Evolutionary conservation across 2,888 invertebrate species (phyloP).

Genomic region (Trichogramma dendrolimi): DNA sequence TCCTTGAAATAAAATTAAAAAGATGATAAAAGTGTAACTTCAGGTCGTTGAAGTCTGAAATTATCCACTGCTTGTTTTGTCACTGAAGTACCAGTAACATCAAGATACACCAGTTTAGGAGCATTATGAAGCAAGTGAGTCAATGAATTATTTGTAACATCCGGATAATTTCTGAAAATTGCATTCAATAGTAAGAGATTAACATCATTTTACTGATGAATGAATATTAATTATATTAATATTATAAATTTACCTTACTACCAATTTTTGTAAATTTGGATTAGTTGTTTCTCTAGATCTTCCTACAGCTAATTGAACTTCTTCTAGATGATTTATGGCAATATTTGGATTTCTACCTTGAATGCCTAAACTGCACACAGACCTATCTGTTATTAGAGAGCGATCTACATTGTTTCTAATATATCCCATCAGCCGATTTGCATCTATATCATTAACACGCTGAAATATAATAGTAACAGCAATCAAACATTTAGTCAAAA

Average conservation of each 20-base stretch:
- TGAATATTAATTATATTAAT: background rate
- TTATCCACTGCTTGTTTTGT: constrained; percentile 59
- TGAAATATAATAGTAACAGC: constrained; percentile 5
- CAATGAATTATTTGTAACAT: constrained; percentile 62
- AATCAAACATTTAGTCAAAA: no score
- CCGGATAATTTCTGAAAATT: constrained; percentile 58
- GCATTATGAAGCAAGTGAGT: constrained; percentile 61
- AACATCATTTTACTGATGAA: constrained; percentile 12
- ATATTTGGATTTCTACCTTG: constrained; percentile 36
- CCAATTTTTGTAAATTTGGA: constrained; percentile 46
- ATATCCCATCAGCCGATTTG: constrained; percentile 15
- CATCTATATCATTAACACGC: constrained; percentile 19
- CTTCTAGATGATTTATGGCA: constrained; percentile 38
- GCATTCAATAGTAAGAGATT: constrained; percentile 12
- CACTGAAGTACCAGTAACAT: constrained; percentile 66
- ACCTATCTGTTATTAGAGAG: constrained; percentile 43
- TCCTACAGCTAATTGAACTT: constrained; percentile 38
- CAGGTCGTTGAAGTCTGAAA: constrained; percentile 60
- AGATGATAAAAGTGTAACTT: constrained; percentile 49
- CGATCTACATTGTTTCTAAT: constrained; percentile 32
- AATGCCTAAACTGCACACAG: constrained; percentile 44
- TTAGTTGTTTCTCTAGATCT: constrained; percentile 42
- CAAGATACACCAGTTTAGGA: constrained; percentile 58
- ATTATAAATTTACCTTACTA: constrained; percentile 41
- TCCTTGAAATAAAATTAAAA: constrained; percentile 36